A percentile compares a stretch with the other conserved stretches of the same genome.
These are phyloP conservation scores for Rhinoraja longicauda DNA, from an alignment of 2,797 vertebrate genomes.

Conservation along the genomic window DNA sequence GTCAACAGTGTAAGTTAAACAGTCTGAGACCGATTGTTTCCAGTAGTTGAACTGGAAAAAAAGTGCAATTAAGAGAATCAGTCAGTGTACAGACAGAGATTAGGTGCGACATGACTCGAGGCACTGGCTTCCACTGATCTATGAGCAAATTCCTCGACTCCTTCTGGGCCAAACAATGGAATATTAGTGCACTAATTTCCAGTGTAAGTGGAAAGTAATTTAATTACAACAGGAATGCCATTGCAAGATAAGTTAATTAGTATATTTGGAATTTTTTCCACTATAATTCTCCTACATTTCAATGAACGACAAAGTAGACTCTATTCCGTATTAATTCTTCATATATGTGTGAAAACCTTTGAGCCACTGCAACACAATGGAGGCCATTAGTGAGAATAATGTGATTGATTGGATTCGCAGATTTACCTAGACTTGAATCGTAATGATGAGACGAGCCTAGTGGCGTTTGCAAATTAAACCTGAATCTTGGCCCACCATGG, in stretches of 20 bases:
- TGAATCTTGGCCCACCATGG: neutral
- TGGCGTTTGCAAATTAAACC: neutral
- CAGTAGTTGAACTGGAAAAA: slow-evolving; percentile 23
- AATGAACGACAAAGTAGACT: neutral
- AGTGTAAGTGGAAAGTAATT: slow-evolving; percentile 33
- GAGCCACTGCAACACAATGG: neutral
- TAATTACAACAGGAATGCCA: slow-evolving; percentile 20
- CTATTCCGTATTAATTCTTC: neutral
- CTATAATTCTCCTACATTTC: neutral
- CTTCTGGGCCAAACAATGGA: slow-evolving; percentile 24
- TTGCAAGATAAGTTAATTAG: neutral
- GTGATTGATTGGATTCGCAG: neutral
- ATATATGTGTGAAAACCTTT: neutral
- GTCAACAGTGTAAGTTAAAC: slow-evolving; percentile 13
- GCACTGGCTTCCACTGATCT: slow-evolving; percentile 22
- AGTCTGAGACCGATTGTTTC: slow-evolving; percentile 35
- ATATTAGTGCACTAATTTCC: slow-evolving; percentile 19
- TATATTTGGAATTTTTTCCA: neutral
- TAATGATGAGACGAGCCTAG: neutral
- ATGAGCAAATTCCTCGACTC: slow-evolving; percentile 6
- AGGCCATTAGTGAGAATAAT: neutral
- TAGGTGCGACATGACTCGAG: slow-evolving; percentile 25
- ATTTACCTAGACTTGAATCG: neutral
- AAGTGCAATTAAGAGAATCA: slow-evolving; percentile 38
- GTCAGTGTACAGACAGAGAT: slow-evolving; percentile 32